phyloP scores from a whole-genome alignment of 2,113 vertebrate species.

The Phyllostomus discolor region DNA sequence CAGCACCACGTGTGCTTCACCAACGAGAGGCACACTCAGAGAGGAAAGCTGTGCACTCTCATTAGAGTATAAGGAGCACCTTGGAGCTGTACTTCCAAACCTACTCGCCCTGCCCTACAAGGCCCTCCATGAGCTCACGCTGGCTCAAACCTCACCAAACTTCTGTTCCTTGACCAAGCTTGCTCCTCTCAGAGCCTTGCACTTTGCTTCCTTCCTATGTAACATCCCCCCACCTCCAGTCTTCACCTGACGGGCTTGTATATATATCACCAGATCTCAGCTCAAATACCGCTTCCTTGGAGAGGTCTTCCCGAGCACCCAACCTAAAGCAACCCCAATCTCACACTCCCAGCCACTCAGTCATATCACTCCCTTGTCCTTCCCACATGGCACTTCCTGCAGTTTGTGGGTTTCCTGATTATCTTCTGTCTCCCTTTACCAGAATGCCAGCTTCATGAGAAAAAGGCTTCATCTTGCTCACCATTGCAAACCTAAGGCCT shows the following conservation, averaged over 20 bases:
- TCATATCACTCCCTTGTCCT: background rate
- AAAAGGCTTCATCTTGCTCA: background rate
- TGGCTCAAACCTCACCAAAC: background rate
- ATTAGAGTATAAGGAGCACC: background rate
- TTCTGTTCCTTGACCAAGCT: background rate
- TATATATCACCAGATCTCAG: background rate
- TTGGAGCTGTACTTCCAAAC: background rate
- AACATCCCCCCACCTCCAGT: background rate
- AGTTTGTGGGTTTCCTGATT: background rate
- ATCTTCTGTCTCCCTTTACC: background rate
- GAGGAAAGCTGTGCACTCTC: background rate
- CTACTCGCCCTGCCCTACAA: background rate
- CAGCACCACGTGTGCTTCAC: background rate
- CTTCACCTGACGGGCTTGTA: background rate
- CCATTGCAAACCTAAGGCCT: background rate
- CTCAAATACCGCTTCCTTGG: background rate
- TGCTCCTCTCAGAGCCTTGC: background rate
- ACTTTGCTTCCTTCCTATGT: background rate
- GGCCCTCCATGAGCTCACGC: background rate
- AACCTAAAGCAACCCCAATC: background rate
- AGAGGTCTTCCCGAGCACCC: background rate
- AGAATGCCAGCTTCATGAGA: background rate
- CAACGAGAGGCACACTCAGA: background rate
- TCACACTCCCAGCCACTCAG: fast-evolving
- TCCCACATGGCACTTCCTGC: background rate